A percentile compares a stretch with the other conserved stretches of the same genome.
Conservation (phyloP, 2,797 vertebrate genomes). For the Acipenser transmontanus region DNA sequence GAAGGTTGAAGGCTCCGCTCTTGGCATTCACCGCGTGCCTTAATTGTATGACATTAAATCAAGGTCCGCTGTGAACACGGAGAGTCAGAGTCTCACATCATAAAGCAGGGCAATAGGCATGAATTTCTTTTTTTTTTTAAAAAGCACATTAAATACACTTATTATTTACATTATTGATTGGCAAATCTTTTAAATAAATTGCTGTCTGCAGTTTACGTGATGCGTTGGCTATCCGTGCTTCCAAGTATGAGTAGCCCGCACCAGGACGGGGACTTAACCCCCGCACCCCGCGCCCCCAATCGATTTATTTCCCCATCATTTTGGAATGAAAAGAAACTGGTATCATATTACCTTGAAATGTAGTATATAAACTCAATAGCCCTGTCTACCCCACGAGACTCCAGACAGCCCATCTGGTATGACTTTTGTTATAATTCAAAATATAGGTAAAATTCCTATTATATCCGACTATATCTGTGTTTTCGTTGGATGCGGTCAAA, state of each 20-base stretch:
- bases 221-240: too few relatives aligned
- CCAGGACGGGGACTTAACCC: too few relatives aligned
- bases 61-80: conserved; percentile 99
- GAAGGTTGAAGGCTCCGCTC: conserved; percentile 78
- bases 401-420: conserved; percentile 56
- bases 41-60: conserved; percentile 99
- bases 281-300: too few relatives aligned
- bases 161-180: too few relatives aligned
- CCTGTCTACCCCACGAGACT: conserved; percentile 58
- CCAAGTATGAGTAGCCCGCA: too few relatives aligned
- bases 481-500: not conserved
- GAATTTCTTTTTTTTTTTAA: too few relatives aligned
- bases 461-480: not conserved
- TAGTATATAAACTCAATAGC: conserved; percentile 45
- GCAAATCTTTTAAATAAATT: too few relatives aligned
- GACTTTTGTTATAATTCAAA: conserved; percentile 25
- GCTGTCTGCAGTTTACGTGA: too few relatives aligned
- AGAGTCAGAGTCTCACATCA: conserved; percentile 75
- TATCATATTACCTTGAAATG: conserved; percentile 56
- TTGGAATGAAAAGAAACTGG: conserved; percentile 36
- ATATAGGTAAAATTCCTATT: conserved; percentile 3
- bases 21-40: conserved; percentile 97
- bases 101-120: not conserved
- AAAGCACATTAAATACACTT: too few relatives aligned
- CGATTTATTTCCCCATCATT: conserved; percentile 4